Percentiles rank a stretch among this genome's conserved stretches.
Evolutionary conservation across 2,888 invertebrate genomes (phyloP).

Genomic region (Ichneumoninae sp.): DNA sequence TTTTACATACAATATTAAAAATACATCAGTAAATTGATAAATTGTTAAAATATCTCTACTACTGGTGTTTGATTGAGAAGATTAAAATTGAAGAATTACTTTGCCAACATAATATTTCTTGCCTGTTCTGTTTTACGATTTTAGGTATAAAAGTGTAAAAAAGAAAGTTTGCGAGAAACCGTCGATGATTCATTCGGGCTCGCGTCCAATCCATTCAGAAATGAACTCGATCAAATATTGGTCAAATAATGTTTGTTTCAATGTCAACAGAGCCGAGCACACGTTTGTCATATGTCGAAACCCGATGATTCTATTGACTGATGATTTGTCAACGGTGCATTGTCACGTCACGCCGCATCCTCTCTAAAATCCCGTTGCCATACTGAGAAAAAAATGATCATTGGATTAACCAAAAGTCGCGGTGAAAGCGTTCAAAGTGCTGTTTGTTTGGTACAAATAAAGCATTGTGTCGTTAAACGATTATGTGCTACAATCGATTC

Average conservation of each 20-base stretch:
- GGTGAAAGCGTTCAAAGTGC: no score
- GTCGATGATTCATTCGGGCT: neutral
- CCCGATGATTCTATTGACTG: neutral
- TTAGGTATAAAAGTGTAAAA: neutral
- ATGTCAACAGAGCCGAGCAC: neutral
- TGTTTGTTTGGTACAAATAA: no score
- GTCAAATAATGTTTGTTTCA: neutral
- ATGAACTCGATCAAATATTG: neutral
- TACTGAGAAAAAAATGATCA: neutral
- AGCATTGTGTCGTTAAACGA: no score
- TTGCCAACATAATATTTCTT: no score
- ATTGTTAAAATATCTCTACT: no score
- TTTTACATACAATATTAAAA: no score
- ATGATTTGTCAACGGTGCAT: neutral
- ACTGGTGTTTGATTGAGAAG: no score
- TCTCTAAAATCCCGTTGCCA: neutral
- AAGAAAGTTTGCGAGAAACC: neutral
- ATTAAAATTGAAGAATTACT: no score
- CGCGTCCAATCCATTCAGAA: neutral
- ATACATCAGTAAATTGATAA: no score
- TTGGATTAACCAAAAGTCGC: no score
- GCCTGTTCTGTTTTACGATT: no score
- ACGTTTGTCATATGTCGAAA: neutral
- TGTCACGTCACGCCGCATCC: neutral
- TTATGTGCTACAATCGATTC: no score